Percentiles rank a stretch among this genome's conserved stretches.
These are phyloP conservation scores for Cydia pomonella DNA, from an alignment of 1,140 invertebrate species.

Conservation along the genomic window DNA sequence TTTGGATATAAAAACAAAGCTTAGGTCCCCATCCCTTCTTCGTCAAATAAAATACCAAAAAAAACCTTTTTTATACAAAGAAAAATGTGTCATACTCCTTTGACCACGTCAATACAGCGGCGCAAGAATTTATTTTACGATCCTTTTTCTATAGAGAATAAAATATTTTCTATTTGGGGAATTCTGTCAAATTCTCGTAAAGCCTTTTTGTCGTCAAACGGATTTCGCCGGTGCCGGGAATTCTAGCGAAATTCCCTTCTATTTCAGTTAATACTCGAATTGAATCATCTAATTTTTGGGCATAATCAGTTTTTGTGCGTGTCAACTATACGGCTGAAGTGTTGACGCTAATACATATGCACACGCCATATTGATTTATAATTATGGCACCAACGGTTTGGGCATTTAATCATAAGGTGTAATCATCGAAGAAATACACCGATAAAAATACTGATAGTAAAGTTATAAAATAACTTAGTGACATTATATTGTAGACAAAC, in stretches of 20 bases:
- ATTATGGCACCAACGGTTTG: too few species aligned
- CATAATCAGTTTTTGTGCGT: neutral
- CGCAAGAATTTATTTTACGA: slow-evolving; percentile 25
- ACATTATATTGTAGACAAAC: too few species aligned
- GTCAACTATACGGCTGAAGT: neutral
- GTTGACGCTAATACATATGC: too few species aligned
- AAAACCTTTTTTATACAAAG: neutral
- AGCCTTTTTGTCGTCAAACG: slow-evolving; percentile 39
- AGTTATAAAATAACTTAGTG: too few species aligned
- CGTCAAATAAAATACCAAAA: slow-evolving; percentile 4
- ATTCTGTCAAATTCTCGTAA: slow-evolving; percentile 28
- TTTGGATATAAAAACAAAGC: too few species aligned
- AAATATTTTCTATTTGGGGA: slow-evolving; percentile 31
- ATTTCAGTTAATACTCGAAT: slow-evolving; percentile 30
- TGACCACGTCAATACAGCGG: slow-evolving; percentile 16
- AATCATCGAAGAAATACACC: too few species aligned
- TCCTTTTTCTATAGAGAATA: slow-evolving; percentile 27
- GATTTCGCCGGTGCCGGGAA: slow-evolving; percentile 37
- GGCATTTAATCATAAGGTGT: too few species aligned
- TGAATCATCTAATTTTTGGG: slow-evolving; percentile 4
- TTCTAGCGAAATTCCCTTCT: slow-evolving; percentile 38
- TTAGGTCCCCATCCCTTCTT: neutral
- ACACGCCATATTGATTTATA: too few species aligned
- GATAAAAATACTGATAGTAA: too few species aligned
- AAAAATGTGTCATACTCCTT: slow-evolving; percentile 19